Evolutionary conservation across 2,888 invertebrate species (phyloP), one percentile per base, ranked within the genome.

Genomic region (Watsonalla binaria): DNA sequence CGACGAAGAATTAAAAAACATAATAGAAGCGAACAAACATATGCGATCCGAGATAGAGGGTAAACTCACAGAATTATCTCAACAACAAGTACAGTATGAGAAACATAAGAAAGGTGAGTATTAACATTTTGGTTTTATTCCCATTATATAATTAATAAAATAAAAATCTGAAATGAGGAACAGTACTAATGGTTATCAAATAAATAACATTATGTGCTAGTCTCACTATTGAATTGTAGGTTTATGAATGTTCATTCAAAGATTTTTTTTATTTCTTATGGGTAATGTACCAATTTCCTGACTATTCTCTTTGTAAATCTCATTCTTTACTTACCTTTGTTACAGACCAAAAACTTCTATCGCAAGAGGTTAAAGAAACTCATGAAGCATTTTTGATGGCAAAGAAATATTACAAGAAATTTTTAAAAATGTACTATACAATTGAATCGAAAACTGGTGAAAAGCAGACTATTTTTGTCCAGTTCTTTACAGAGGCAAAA

Each of bases 321-420:
- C 9, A 37, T 34, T 54, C 54, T 14, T 52, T 14, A 47, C 50
- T 57, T 51, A 45, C 54, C 34, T 58, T 47, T 45, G 53, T 80
- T 82, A 49, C 74, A 91, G 91, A 87, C 65, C 82, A 85, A 62
- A 85, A 82, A 66, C 59, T 84, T 6, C 68, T 90, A 54, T 71
- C 81, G 2, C 80, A 84, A 68, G 88, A 89, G 76, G 78, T 91
- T 6, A 90, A 87, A 68, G 86, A 89, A 56, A 89, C 82, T 6
- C 86, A 90, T 76, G 90, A 90, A 74, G 87, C 90, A 58, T 90
- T 86, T 66, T 70, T 90, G 49, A 84, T 84, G 83, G 88, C 90
- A 2, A 90, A 86, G 61, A 90, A 89, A 58, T 84, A 74, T 69
- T 90, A 86, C 52, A 91, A 89, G 57, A 90, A 83, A 56, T 80